A percentile compares a stretch with the other conserved stretches of the same genome.
Conservation (phyloP, 2,797 vertebrate species). For the Clarias pachynema region DNA sequence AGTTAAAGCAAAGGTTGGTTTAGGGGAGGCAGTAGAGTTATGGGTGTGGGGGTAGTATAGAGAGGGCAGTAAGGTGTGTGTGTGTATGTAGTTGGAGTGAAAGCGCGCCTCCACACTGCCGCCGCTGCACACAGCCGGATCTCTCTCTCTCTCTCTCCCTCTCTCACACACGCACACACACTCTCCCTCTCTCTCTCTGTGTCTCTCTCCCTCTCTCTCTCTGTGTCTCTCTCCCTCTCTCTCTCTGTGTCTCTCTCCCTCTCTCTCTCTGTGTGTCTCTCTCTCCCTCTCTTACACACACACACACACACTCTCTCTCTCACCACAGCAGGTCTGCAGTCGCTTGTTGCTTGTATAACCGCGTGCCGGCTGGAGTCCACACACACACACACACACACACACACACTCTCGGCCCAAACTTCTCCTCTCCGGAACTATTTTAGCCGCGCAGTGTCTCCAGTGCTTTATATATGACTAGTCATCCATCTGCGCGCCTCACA, state of each 20-base stretch:
- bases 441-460: background rate
- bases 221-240: background rate
- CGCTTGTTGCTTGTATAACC: constrained; percentile 16
- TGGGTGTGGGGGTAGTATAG: background rate
- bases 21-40: background rate
- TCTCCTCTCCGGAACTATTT: background rate
- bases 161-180: background rate
- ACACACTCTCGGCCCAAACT: background rate
- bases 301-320: background rate
- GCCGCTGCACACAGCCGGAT: background rate
- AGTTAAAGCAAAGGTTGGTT: background rate
- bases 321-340: background rate
- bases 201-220: background rate
- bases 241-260: background rate
- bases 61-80: background rate
- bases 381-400: background rate
- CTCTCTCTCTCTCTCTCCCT: background rate
- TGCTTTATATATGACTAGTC: background rate
- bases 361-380: background rate
- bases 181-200: background rate
- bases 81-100: constrained; percentile 19
- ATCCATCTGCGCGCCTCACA: background rate
- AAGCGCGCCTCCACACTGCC: constrained; percentile 4
- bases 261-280: background rate
- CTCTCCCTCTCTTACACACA: background rate